Evolutionary conservation across 2,113 vertebrate genomes (phyloP), one percentile per base, ranked within the genome.

Genomic region (Symphodus melops): DNA sequence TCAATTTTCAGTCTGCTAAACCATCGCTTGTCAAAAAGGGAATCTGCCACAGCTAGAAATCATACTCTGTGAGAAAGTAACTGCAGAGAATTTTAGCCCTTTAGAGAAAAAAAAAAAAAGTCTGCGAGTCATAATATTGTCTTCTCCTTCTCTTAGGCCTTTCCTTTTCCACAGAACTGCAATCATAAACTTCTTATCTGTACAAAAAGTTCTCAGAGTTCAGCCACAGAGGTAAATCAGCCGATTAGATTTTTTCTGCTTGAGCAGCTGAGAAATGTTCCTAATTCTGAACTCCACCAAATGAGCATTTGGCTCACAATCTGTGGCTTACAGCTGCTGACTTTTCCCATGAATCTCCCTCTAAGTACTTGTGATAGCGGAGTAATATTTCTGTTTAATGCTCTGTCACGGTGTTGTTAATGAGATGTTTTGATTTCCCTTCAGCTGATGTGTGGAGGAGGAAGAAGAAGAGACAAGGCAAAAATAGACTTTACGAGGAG

Each of bases 211-310:
- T 46, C 25, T 56, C 62, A 66, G 4, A 55, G 55, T 86, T 33
- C 52, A 65, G 72, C 74, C 64, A 23, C 36, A 54, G 54, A 81
- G 65, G 75, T 71, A 79, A 77, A 79, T 88, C 69, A 78, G 49
- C 75, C 81, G 56, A 79, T 77, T 62, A 75, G 80, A 84, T 86
- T 85, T 87, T 84, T 79, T 88, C 73, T 80, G 81, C 75, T 64
- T 74, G 80, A 86, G 81, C 72, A 73, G 76, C 82, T 81, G 74
- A 86, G 74, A 79, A 86, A 86, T 85, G 76, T 67, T 87, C 63
- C 61, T 46, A 41, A 77, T 68, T 70, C 62, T 52, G 56, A 64
- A 75, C 28, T 46, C 73, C 57, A 44, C 60, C 41, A 65, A 85
- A 83, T 53, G 75, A 72, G 69, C 62, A 44, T 73, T 81, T 82